These are phyloP conservation scores for Nasonovia ribisnigri DNA, from an alignment of 2,888 invertebrate species.

Conservation along the genomic window DNA sequence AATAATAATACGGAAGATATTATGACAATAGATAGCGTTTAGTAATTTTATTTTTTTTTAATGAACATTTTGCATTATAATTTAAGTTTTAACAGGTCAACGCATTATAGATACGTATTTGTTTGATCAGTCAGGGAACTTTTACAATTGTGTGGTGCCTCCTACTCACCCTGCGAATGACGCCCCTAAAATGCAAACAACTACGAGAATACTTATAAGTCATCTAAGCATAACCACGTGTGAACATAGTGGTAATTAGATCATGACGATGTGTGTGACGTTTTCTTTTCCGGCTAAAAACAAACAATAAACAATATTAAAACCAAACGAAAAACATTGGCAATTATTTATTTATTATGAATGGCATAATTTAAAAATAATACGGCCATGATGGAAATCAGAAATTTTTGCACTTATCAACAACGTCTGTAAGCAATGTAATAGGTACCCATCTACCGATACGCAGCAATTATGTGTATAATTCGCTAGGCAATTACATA, in stretches of 20 bases:
- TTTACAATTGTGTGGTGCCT: not conserved
- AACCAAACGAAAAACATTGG: not conserved
- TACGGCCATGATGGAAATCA: not conserved
- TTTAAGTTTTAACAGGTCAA: not conserved
- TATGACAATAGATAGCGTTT: not conserved
- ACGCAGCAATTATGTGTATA: not conserved
- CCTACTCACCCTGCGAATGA: not conserved
- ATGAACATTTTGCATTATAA: not conserved
- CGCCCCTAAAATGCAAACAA: constrained; percentile 17
- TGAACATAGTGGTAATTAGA: not conserved
- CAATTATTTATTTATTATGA: not conserved
- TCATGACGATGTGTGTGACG: not conserved
- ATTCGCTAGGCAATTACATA: not conserved
- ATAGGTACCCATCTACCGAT: not conserved
- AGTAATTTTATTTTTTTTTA: not conserved
- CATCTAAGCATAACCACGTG: not conserved
- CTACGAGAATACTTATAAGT: constrained; percentile 3
- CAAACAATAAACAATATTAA: constrained; percentile 17
- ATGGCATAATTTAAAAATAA: not conserved
- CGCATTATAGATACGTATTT: not conserved
- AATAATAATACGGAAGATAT: not conserved
- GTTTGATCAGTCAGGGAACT: not conserved
- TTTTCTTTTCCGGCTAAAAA: constrained; percentile 55
- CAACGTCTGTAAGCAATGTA: not conserved
- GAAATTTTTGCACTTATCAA: not conserved